phyloP scores from a whole-genome alignment of 2,797 vertebrate species.

The Cryptoprocta ferox region DNA sequence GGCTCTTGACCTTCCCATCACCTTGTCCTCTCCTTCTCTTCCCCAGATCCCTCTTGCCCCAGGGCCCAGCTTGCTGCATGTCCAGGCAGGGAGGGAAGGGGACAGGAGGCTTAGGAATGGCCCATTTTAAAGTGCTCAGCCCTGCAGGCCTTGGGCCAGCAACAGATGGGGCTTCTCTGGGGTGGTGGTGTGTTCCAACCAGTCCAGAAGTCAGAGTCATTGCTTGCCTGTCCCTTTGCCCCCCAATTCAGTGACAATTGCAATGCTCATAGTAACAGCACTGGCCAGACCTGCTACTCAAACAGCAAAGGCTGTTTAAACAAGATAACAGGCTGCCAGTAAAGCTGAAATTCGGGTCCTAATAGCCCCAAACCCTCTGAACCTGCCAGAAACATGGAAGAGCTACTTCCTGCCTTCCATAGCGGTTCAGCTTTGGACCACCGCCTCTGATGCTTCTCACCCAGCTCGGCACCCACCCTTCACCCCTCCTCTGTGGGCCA shows the following conservation, averaged over 20 bases:
- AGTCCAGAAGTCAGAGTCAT: not conserved
- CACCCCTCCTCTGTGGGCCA: fast-evolving
- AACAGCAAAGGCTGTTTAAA: conserved; percentile 74
- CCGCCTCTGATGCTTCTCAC: not conserved
- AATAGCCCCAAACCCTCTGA: not conserved
- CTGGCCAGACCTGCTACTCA: conserved; percentile 29
- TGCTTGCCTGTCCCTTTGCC: not conserved
- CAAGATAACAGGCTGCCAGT: conserved; percentile 70
- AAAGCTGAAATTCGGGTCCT: conserved; percentile 23
- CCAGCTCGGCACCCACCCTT: too few species aligned
- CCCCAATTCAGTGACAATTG: conserved; percentile 37
- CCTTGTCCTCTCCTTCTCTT: not conserved
- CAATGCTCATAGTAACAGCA: conserved; percentile 50
- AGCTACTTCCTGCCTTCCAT: conserved; percentile 54
- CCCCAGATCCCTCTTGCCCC: not conserved
- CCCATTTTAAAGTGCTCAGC: not conserved
- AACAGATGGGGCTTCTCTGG: conserved; percentile 6
- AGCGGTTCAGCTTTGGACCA: not conserved
- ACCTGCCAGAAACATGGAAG: not conserved
- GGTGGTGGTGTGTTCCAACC: not conserved
- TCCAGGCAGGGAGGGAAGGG: not conserved
- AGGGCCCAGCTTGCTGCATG: too few species aligned
- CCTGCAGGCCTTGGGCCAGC: not conserved
- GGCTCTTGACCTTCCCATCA: not conserved
- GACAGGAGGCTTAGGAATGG: not conserved